phyloP scores from a whole-genome alignment of 1,140 invertebrate genomes.

The Melitaea cinxia region DNA sequence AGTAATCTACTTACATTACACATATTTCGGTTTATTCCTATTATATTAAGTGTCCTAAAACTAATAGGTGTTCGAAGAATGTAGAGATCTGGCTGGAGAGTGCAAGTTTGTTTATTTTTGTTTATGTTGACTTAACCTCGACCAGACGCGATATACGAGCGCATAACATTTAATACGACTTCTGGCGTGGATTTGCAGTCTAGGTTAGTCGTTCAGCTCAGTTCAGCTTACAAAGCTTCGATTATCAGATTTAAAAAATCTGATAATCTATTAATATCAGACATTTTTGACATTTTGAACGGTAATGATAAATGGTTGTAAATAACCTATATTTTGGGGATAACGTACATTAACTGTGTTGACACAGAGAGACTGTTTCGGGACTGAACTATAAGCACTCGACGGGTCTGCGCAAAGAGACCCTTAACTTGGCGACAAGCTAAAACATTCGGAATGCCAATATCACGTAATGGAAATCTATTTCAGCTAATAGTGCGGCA shows the following conservation, averaged over 20 bases:
- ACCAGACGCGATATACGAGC: conserved; percentile 18
- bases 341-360: conserved; percentile 36
- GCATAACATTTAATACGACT: conserved; percentile 20
- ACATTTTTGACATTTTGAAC: conserved; percentile 54
- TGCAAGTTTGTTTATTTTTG: conserved; percentile 56
- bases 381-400: conserved; percentile 31
- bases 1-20: no score
- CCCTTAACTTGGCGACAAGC: conserved; percentile 62
- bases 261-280: conserved; percentile 39
- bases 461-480: conserved; percentile 69
- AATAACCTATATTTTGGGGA: background rate
- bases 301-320: background rate
- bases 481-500: conserved; percentile 69
- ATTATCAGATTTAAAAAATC: conserved; percentile 48
- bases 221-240: conserved; percentile 14
- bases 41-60: background rate
- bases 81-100: conserved; percentile 10
- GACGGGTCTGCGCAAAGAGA: conserved; percentile 6
- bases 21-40: no score
- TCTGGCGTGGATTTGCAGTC: conserved; percentile 22
- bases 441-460: conserved; percentile 73
- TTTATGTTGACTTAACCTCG: conserved; percentile 50
- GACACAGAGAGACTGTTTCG: conserved; percentile 25
- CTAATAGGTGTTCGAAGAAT: background rate
- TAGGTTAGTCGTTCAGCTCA: conserved; percentile 15